Evolutionary conservation across 2,113 vertebrate genomes (phyloP).

Genomic region (Amphilophus citrinellus): DNA sequence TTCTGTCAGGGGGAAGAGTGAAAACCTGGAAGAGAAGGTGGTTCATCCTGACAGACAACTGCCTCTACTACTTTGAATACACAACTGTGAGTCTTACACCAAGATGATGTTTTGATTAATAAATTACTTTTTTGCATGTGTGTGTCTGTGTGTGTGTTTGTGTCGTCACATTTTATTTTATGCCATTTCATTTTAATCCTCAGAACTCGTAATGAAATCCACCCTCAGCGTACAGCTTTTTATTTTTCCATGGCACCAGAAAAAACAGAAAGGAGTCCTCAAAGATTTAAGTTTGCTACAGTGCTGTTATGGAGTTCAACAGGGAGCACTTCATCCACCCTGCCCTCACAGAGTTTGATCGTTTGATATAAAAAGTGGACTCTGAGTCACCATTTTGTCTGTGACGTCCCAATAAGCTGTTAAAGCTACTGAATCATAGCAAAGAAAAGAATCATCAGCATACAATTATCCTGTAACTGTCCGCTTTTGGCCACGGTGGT

Average conservation of each 20-base stretch:
- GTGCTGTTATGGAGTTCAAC: background rate
- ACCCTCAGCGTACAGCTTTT: too few species aligned
- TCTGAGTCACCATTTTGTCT: background rate
- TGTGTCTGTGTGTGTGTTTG: background rate
- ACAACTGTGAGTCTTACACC: conserved; percentile 89
- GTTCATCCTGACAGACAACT: conserved; percentile 97
- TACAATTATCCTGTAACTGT: background rate
- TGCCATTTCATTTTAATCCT: background rate
- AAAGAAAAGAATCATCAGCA: background rate
- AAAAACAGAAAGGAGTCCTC: background rate
- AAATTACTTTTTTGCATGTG: background rate
- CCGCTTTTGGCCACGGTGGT: background rate
- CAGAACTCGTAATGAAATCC: background rate
- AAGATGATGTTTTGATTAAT: background rate
- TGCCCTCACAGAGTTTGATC: background rate
- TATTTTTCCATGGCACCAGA: background rate
- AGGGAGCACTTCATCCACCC: background rate
- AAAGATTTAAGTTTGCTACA: background rate
- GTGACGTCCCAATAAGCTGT: background rate
- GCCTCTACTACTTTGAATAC: conserved; percentile 97
- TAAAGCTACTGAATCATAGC: background rate
- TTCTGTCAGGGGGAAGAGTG: conserved; percentile 83
- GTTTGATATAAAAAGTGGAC: background rate
- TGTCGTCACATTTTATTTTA: background rate
- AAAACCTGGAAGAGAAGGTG: conserved; percentile 96